Percentiles rank a stretch among this genome's conserved stretches.
Evolutionary conservation across 2,113 vertebrate species (phyloP).

Genomic region (Hucho hucho): DNA sequence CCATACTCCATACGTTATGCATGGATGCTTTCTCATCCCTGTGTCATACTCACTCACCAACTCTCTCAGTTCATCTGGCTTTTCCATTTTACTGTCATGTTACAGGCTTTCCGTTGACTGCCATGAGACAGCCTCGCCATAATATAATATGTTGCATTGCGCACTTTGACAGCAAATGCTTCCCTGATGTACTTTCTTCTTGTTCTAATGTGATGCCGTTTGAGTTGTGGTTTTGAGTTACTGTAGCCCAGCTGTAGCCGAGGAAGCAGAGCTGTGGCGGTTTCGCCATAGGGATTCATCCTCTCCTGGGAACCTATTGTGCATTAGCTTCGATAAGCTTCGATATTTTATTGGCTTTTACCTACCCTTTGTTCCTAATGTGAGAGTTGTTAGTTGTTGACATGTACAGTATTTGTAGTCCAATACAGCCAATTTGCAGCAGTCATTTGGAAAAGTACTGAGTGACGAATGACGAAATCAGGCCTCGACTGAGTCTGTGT

Average conservation of each 20-base stretch:
- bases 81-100: not conserved
- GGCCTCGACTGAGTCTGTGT: not conserved
- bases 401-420: not conserved
- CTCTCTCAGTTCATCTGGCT: not conserved
- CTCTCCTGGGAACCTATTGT: conserved; percentile 27
- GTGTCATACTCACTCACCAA: not conserved
- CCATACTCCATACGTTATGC: not conserved
- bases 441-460: not conserved
- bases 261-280: not conserved
- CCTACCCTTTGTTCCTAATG: not conserved
- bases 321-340: conserved; percentile 9
- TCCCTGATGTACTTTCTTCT: not conserved
- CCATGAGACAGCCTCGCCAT: not conserved
- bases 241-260: not conserved
- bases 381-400: not conserved
- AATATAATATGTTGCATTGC: too few relatives aligned
- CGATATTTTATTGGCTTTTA: conserved; percentile 14
- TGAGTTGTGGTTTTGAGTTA: not conserved
- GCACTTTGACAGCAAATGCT: not conserved
- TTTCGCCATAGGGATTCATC: conserved; percentile 3
- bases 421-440: not conserved
- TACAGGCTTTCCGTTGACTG: not conserved
- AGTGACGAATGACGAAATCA: not conserved
- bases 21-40: not conserved
- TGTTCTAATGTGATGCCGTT: not conserved